phyloP scores from a whole-genome alignment of 2,888 invertebrate species.

The Empis stercorea region DNA sequence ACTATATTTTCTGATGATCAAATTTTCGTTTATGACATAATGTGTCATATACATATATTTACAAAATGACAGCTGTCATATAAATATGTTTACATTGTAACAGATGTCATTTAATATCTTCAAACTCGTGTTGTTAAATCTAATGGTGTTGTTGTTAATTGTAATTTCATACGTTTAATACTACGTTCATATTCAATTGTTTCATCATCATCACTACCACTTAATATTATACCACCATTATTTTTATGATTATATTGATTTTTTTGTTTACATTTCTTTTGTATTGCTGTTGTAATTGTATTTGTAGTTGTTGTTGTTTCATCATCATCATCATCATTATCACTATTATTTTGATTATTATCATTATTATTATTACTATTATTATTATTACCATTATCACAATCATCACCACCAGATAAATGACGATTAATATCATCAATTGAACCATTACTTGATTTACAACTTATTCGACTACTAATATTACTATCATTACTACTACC shows the following conservation, averaged over 20 bases:
- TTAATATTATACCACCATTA: constrained; percentile 5
- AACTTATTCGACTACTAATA: neutral
- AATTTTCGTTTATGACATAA: too few relatives aligned
- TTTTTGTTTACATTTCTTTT: constrained; percentile 26
- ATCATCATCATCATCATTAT: constrained; percentile 19
- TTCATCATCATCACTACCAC: constrained; percentile 33
- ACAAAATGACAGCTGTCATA: too few relatives aligned
- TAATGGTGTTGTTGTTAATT: constrained; percentile 25
- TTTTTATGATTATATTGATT: constrained; percentile 6
- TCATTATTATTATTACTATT: constrained; percentile 22
- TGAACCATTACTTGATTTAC: constrained; percentile 4
- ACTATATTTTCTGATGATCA: too few relatives aligned
- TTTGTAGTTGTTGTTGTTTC: constrained; percentile 17
- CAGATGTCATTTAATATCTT: too few relatives aligned
- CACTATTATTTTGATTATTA: constrained; percentile 17
- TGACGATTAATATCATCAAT: constrained; percentile 21
- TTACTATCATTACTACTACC: constrained; percentile 21
- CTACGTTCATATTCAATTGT: constrained; percentile 37
- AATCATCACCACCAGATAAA: constrained; percentile 19
- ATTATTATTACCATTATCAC: constrained; percentile 15
- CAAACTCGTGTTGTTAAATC: constrained; percentile 55
- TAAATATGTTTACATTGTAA: too few relatives aligned
- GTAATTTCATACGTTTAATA: constrained; percentile 42
- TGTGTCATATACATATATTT: too few relatives aligned
- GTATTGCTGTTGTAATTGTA: constrained; percentile 18